Evolutionary conservation across 2,888 invertebrate species (phyloP).

Genomic region (Phrixothrix hirtus): DNA sequence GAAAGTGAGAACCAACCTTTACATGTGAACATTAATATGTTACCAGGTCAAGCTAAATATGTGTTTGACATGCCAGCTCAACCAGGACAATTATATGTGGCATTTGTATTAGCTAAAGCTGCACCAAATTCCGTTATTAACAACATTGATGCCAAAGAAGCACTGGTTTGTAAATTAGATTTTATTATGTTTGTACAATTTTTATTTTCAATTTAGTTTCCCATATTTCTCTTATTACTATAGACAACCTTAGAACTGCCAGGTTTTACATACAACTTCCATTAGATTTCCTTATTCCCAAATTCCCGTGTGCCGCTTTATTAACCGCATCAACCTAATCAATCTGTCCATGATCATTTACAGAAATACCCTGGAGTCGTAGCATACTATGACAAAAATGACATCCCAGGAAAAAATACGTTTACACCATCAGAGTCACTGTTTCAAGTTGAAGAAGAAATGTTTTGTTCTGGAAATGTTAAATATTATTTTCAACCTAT

Average conservation of each 20-base stretch:
- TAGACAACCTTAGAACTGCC: too few species aligned
- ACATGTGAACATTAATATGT: too few species aligned
- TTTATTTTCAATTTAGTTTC: too few species aligned
- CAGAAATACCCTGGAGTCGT: constrained; percentile 68
- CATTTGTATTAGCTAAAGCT: constrained; percentile 61
- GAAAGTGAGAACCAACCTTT: not conserved
- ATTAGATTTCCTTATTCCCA: too few species aligned
- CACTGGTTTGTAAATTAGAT: constrained; percentile 62
- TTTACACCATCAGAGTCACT: constrained; percentile 53
- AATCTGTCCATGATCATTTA: too few species aligned
- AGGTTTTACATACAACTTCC: too few species aligned
- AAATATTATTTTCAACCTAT: constrained; percentile 71
- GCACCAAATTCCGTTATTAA: constrained; percentile 56
- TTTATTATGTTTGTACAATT: too few species aligned
- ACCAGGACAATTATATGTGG: constrained; percentile 65
- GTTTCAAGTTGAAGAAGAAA: constrained; percentile 50
- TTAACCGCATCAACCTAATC: too few species aligned
- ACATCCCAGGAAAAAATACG: constrained; percentile 70
- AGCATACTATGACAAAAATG: constrained; percentile 65
- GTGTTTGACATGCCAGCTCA: constrained; percentile 63
- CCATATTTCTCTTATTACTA: too few species aligned
- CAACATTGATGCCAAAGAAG: constrained; percentile 63
- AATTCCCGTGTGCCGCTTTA: too few species aligned
- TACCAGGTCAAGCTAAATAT: constrained; percentile 67
- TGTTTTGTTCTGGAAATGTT: constrained; percentile 59